Percentiles rank a stretch among this genome's conserved stretches.
Conservation (phyloP, 2,888 invertebrate genomes). For the Dolomedes plantarius region DNA sequence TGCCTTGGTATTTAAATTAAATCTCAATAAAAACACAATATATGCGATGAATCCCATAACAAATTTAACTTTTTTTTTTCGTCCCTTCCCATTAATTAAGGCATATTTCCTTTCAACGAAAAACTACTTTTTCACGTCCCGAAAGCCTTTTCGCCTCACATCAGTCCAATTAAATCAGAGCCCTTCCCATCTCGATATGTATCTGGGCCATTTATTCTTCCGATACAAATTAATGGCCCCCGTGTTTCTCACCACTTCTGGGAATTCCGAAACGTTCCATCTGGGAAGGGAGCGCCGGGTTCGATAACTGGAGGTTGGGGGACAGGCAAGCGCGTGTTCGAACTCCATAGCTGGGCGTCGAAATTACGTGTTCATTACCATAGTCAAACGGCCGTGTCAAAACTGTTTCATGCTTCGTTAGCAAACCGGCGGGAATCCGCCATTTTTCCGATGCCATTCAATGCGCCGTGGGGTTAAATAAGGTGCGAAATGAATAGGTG, state of each 20-base stretch:
- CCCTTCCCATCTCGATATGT: no score
- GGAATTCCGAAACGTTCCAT: background rate
- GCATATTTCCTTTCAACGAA: no score
- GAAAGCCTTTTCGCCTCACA: no score
- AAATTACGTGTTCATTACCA: constrained; percentile 52
- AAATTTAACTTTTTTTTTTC: no score
- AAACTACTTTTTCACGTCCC: no score
- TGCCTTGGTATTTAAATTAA: no score
- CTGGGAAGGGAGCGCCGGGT: background rate
- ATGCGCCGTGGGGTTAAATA: constrained; percentile 27
- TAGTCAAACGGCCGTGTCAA: constrained; percentile 36
- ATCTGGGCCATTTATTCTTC: no score
- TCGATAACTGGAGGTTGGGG: background rate
- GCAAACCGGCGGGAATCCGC: background rate
- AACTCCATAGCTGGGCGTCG: background rate
- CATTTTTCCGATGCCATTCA: background rate
- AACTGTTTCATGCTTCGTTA: constrained; percentile 42
- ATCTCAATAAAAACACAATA: no score
- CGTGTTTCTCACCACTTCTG: background rate
- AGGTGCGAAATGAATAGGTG: background rate
- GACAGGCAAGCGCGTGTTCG: background rate
- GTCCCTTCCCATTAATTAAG: no score
- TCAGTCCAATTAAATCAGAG: no score
- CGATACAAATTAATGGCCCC: background rate
- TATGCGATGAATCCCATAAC: no score